Evolutionary conservation across 53 echinoderm and acorn worm species (phyloP).

Genomic region (Paelopatides confundens): DNA sequence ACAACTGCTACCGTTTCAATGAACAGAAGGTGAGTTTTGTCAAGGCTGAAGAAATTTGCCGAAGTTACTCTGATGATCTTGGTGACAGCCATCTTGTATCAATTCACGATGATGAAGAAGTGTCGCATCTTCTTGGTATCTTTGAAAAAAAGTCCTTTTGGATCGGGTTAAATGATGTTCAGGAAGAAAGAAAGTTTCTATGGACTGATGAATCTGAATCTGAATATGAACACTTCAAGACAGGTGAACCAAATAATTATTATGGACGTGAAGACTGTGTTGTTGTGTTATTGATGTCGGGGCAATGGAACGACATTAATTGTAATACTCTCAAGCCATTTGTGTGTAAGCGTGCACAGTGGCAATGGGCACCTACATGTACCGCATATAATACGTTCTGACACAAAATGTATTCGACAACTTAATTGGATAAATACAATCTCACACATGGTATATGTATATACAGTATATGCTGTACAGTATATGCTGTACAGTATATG

Average conservation of each 20-base stretch:
- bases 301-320: neutral
- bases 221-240: neutral
- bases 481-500: too few relatives aligned
- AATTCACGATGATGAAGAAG: slow-evolving; percentile 17
- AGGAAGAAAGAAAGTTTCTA: neutral
- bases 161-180: slow-evolving; percentile 30
- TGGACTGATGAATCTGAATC: neutral
- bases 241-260: neutral
- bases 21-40: neutral
- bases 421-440: too few relatives aligned
- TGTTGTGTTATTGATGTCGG: neutral
- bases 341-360: neutral
- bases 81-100: slow-evolving; percentile 30
- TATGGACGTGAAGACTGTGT: neutral
- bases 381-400: too few relatives aligned
- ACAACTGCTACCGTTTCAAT: neutral
- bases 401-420: too few relatives aligned
- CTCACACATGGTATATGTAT: too few relatives aligned
- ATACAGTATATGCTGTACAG: too few relatives aligned
- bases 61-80: neutral
- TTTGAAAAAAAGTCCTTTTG: neutral
- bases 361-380: neutral
- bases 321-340: neutral
- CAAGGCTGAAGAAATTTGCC: neutral
- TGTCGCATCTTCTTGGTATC: neutral